These are phyloP conservation scores for Acanthaster planci DNA, from an alignment of 35 echinoderm and acorn worm species.

Conservation along the genomic window DNA sequence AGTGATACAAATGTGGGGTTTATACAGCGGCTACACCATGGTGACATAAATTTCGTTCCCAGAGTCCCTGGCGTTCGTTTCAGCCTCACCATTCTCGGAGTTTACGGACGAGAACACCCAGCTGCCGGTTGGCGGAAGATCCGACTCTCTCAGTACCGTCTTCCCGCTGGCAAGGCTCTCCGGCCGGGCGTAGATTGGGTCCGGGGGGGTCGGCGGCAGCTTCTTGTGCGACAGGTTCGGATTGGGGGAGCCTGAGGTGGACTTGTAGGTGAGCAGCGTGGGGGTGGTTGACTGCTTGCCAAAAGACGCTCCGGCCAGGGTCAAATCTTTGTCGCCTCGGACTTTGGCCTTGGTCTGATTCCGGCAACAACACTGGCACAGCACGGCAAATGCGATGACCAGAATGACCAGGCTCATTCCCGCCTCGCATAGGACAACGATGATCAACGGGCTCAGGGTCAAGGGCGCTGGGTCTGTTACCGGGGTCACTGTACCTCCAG, in stretches of 20 bases:
- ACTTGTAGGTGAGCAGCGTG: conserved; percentile 1
- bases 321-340: conserved; percentile 1
- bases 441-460: neutral
- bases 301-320: neutral
- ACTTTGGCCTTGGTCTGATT: conserved; percentile 8
- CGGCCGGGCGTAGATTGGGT: neutral
- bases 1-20: neutral
- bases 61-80: neutral
- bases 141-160: neutral
- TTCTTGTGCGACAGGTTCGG: neutral
- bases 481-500: neutral
- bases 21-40: neutral
- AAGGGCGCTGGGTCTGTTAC: neutral
- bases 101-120: conserved; percentile 20
- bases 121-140: neutral
- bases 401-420: conserved; percentile 9
- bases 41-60: conserved; percentile 15
- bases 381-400: neutral
- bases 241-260: neutral
- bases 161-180: neutral
- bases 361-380: conserved; percentile 20
- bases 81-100: conserved; percentile 12
- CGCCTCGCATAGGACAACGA: conserved; percentile 11
- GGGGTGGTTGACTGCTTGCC: conserved; percentile 11
- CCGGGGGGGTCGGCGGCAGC: neutral